Base-by-base conservation (phyloP, 2,113 vertebrate species). In the Proterorhinus semilunaris region DNA sequence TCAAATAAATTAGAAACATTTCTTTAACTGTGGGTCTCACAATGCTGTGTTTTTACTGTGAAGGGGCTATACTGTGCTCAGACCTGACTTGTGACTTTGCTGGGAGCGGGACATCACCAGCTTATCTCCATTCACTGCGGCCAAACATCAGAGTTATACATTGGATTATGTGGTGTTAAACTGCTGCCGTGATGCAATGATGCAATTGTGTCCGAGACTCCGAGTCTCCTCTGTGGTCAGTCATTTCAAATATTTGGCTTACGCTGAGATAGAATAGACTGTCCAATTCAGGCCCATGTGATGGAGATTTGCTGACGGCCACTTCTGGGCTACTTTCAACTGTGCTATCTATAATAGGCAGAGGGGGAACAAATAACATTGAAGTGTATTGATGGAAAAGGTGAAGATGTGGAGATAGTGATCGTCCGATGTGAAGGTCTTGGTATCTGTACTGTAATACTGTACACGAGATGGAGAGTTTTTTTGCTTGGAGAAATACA, bases 201-300 rank as follows among this genome's bases (percentile, higher is more conserved):
- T 75, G 80, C 79, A 82, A 13, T 58, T 61, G 73, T 42, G 54
- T 76, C 78, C 74, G 27, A 1, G 27, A 36, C 27, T 36, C 27
- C 27, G 80, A 55, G 83, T 79, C 62, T 69, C 72, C 67, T 81
- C 80, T 62, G n/a, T 57, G 57, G 59, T 54, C 68, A 67, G 65
- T 52, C 55, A 49, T 27, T 65, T 15, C 27, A 76, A 79, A 71
- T 88, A 89, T 91, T 85, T 87, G 82, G 88, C 86, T 91, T 88
- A 88, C 79, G 81, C 80, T 88, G 76, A 86, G 80, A 82, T 72
- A 86, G 74, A 70, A 85, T 83, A 80, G 79, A 86, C 80, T 81
- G 48, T 67, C 62, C 67, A 79, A 76, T 79, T 55, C 72, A 45
- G 63, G 49, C 21, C 64, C 68, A 45, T 65, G 76, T 63, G 82